These are phyloP conservation scores for Setophaga petechia DNA, from an alignment of 2,113 vertebrate species.

Conservation along the genomic window DNA sequence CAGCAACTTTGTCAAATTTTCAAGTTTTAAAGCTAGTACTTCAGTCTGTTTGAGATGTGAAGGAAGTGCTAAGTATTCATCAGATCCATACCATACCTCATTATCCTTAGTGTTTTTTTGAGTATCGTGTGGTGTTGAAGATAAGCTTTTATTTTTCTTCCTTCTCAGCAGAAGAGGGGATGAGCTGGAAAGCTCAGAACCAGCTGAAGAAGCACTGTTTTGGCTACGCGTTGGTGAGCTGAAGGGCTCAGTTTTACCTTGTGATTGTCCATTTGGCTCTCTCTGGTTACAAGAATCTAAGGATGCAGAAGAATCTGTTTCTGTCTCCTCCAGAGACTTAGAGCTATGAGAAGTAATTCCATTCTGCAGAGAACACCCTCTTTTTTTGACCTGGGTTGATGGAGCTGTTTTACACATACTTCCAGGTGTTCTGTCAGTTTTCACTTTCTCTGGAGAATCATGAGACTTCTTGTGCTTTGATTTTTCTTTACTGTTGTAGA, in stretches of 20 bases:
- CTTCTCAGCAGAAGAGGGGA: slow-evolving; percentile 37
- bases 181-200: slow-evolving; percentile 56
- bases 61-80: slow-evolving; percentile 95
- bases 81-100: slow-evolving; percentile 90
- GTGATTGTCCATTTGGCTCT: slow-evolving; percentile 4
- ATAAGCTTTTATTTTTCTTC: slow-evolving; percentile 53
- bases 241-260: slow-evolving; percentile 38
- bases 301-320: slow-evolving; percentile 63
- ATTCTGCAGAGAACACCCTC: not conserved
- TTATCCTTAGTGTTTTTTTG: slow-evolving; percentile 46
- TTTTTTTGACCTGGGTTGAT: not conserved
- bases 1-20: slow-evolving; percentile 87
- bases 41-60: slow-evolving; percentile 92
- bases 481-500: slow-evolving; percentile 69
- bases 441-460: slow-evolving; percentile 36
- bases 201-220: slow-evolving; percentile 54
- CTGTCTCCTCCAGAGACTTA: slow-evolving; percentile 31
- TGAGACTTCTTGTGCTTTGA: slow-evolving; percentile 57
- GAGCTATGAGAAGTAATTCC: slow-evolving; percentile 10
- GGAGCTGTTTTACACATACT: not conserved
- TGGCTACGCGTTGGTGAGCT: slow-evolving; percentile 41
- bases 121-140: slow-evolving; percentile 23
- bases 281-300: slow-evolving; percentile 48
- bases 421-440: slow-evolving; percentile 7
- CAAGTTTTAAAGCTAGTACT: slow-evolving; percentile 89